Conservation (phyloP, 1,140 invertebrate genomes). For the Ooceraea biroi region DNA sequence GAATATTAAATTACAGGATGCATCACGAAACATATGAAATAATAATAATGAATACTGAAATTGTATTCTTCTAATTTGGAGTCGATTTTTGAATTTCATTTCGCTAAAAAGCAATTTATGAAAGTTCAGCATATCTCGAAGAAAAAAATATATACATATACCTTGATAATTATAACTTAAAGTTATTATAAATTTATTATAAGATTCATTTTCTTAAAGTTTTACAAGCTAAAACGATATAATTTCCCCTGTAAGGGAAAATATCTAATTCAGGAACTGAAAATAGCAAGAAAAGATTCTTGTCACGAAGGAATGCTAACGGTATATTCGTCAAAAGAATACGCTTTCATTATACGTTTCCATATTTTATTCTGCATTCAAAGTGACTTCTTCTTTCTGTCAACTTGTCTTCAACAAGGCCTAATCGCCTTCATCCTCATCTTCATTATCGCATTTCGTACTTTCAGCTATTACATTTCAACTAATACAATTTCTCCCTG, state of each 20-base stretch:
- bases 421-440: slow-evolving; percentile 4
- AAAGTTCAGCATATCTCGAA: too few relatives aligned
- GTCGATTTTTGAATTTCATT: neutral
- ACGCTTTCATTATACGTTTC: neutral
- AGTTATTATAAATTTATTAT: too few relatives aligned
- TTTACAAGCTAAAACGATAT: too few relatives aligned
- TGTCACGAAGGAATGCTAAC: neutral
- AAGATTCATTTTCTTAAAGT: too few relatives aligned
- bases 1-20: slow-evolving; percentile 3
- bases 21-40: neutral
- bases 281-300: too few relatives aligned
- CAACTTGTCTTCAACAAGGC: neutral
- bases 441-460: slow-evolving; percentile 20
- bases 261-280: too few relatives aligned
- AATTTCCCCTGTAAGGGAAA: too few relatives aligned
- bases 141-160: too few relatives aligned
- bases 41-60: neutral
- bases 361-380: neutral
- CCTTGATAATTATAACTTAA: too few relatives aligned
- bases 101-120: too few relatives aligned
- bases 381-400: neutral
- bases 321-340: slow-evolving; percentile 9
- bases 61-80: neutral
- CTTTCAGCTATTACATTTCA: neutral
- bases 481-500: neutral